phyloP scores from a whole-genome alignment of 1,140 invertebrate genomes.

The Plectus sambesii region DNA sequence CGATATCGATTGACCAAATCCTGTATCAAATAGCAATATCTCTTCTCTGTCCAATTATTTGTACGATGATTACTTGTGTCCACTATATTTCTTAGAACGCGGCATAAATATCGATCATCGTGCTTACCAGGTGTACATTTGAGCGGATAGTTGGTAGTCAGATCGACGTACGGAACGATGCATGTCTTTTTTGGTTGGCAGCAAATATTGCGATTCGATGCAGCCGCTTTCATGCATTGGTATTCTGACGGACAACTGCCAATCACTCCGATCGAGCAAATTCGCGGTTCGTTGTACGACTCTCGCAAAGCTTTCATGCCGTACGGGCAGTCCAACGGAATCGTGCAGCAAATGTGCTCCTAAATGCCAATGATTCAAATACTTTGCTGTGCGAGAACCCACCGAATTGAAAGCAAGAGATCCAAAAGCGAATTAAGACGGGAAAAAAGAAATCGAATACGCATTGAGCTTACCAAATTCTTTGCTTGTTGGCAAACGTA shows the following conservation, averaged over 20 bases:
- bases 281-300: conserved; percentile 16
- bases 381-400: too few relatives aligned
- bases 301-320: conserved; percentile 27
- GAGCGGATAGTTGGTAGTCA: conserved; percentile 18
- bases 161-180: conserved; percentile 23
- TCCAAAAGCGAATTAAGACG: too few relatives aligned
- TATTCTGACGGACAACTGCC: conserved; percentile 21
- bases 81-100: too few relatives aligned
- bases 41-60: too few relatives aligned
- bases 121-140: conserved; percentile 26
- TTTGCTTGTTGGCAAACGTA: conserved; percentile 24
- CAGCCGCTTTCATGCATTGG: conserved; percentile 16
- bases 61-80: too few relatives aligned
- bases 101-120: too few relatives aligned
- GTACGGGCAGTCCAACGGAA: conserved; percentile 20
- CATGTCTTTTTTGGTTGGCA: conserved; percentile 24
- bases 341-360: conserved; percentile 29
- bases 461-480: conserved; percentile 14
- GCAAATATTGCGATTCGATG: conserved; percentile 13
- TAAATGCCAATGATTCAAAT: conserved; percentile 1
- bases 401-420: too few relatives aligned
- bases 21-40: too few relatives aligned
- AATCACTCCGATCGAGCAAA: conserved; percentile 23
- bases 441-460: neutral
- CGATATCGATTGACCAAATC: too few relatives aligned